Base-by-base conservation (phyloP, 2,113 vertebrate genomes). In the Limanda limanda region DNA sequence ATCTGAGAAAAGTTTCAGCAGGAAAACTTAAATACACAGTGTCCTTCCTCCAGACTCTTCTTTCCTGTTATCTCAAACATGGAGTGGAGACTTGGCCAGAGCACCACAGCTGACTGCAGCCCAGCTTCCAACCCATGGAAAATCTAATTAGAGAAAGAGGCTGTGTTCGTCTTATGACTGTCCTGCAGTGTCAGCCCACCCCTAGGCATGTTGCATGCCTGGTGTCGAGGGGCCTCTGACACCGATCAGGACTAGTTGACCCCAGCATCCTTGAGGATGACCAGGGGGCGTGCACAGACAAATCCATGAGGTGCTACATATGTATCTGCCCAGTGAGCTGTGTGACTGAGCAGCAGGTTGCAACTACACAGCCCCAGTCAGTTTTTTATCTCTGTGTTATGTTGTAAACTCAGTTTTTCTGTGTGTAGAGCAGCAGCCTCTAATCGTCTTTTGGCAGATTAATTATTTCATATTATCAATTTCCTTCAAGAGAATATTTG, bases 141-240 rank as follows among this genome's bases (percentile, higher is more conserved):
- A 92, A 85, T 89, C 72, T 75, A 93, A 92, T 92, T 84, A 85
- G 71, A 84, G 59, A 67, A 77, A 45, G 76, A 75, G 67, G 79
- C 55, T 79, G 56, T 55, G 62, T 80, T 83, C 70, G 76, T 92
- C 84, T 90, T 79, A 71, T 86, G 85, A 92, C 76, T 68, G 71
- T 88, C 79, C 68, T 61, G 35, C 65, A 24, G 69, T 24, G 59
- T 86, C 74, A 59, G 64, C 68, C 73, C 77, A 20, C 47, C 69
- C 80, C 55, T 48, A 55, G 72, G 54, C 80, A 13, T 35, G 63
- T 20, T 31, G 68, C 58, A 45, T 40, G 24, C 72, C 47, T 21
- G 57, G 61, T 77, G 70, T 54, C 25, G 10, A 75, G 66, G 21
- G 51, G 40, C 52, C 58, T 69, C 31, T 59, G 63, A 64, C 63